Evolutionary conservation across 2,888 invertebrate species (phyloP), one percentile per base, ranked within the genome.

Genomic region (Acanthacorydalis orientalis): DNA sequence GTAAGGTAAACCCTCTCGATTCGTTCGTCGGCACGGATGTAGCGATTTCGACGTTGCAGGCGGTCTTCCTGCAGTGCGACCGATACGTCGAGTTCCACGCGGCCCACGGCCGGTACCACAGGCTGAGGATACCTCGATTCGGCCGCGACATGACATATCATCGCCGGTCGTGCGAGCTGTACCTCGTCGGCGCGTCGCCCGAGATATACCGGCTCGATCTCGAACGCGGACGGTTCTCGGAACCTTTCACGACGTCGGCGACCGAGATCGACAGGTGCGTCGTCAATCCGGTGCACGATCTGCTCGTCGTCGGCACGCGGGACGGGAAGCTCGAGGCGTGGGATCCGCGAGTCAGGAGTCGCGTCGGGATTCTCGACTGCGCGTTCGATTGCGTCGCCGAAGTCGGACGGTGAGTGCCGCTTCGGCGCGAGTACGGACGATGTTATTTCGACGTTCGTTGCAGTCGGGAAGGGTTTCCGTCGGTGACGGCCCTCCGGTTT

Each of bases 41-140:
- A n/a, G n/a, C n/a, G n/a, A n/a, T n/a, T n/a, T n/a, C 35, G n/a
- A 43, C 14, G 39, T 51, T 78, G 53, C 67, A 91, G 90, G 67
- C 97, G 51, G 83, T 88, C 15, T 85, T 95, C 64, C 68, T 95
- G 44, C 89, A 93, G 68, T 81, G 78, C 60, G 89, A 93, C 64
- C 77, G 98, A 39, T 91, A 83, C 65, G 72, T 99, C 9, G 98
- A 98, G 69, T 86, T 99, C 60, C 98, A 99, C 70, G 84, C 87
- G 23, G 89, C 88, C 40, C 85, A 86, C 64, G 98, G 98, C 0
- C 74, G 90, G 42, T 92, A 95, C 64, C 87, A 88, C 61, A 74
- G 90, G 49, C 70, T 93, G 16, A 69, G 98, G 56, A 90, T 98
- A 57, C 98, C 98, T 10, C 83, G 89, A 58, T 93, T 89, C 71